phyloP scores from a whole-genome alignment of 2,113 vertebrate species.

The Anolis sagrei region DNA sequence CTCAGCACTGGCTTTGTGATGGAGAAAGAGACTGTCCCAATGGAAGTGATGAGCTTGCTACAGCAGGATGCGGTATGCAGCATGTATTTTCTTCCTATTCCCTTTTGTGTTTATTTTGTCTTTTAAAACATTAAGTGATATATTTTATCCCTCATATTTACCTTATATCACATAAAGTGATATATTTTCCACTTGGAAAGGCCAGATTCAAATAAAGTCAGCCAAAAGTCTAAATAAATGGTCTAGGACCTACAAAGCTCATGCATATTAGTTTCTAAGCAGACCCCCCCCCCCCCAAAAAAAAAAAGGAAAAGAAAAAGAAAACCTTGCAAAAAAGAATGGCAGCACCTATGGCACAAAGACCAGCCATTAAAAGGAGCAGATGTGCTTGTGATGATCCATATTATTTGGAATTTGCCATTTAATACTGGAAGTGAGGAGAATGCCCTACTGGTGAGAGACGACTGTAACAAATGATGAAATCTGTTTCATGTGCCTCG shows the following conservation, averaged over 20 bases:
- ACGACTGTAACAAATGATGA: not conserved
- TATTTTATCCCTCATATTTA: not conserved
- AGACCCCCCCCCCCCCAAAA: too few species aligned
- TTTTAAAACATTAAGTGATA: not conserved
- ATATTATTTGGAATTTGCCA: not conserved
- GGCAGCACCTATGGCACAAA: not conserved
- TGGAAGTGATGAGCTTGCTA: constrained; percentile 93
- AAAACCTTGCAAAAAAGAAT: too few species aligned
- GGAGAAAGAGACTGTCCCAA: constrained; percentile 96
- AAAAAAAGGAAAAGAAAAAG: too few species aligned
- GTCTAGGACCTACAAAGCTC: too few species aligned
- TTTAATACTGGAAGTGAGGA: not conserved
- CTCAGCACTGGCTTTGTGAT: constrained; percentile 94
- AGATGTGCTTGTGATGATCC: not conserved
- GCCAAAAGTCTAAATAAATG: not conserved
- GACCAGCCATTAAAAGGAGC: not conserved
- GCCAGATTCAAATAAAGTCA: not conserved
- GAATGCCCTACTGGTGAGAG: too few species aligned
- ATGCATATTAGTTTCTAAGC: not conserved
- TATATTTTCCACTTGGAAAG: not conserved
- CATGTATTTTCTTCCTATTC: not conserved
- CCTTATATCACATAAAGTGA: not conserved
- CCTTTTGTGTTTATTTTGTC: fast-evolving
- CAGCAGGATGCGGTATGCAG: constrained; percentile 90
- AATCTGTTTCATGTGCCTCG: too few species aligned